Evolutionary conservation across 2,113 vertebrate genomes (phyloP), one percentile per base, ranked within the genome.

Genomic region (Phoxinus phoxinus): DNA sequence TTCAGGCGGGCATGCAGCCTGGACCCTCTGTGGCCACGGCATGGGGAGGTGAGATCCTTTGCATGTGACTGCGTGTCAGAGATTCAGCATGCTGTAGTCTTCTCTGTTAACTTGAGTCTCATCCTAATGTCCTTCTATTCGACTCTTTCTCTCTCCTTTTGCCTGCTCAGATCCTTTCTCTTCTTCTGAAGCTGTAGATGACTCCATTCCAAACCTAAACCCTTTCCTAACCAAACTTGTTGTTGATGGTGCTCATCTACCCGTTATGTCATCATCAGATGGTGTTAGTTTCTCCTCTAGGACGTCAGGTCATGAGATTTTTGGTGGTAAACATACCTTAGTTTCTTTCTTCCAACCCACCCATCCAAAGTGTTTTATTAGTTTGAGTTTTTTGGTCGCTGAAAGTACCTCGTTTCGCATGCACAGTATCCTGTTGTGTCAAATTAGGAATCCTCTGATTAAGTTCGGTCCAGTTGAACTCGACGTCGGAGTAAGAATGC

Each of bases 261-360:
- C 97, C 94, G 96, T 95, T 92, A 94, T 97, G 94, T 96, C 97
- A 93, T 96, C 97, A 93, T 96, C 97, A 93, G 98, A 99, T 88
- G 96, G 96, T 93, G 95, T 97, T 95, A 95, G 96, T 97, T 98
- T 97, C 95, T 95, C 97, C 92, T 96, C 96, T 98, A 98, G 96
- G 97, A 99, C 97, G 94, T 96, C 97, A 94, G 97, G 95, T 95
- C 97, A 98, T 97, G 98, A 99, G 96, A 97, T 98, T 94, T 99
- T 99, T 96, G 95, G 97, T 97, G 97, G 97, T 98, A 98, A 98
- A 93, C 93, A 95, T 93, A 87, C 87, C 94, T 96, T 79, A 67
- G 32, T 96, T 94, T 94, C 91, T 90, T 92, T 87, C 79, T 93
- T 53, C 17, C 15, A 76, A 30, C 46, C 19, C 32, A 71, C 82